Percentiles rank a stretch among this genome's conserved stretches.
phyloP scores from a whole-genome alignment of 2,888 invertebrate genomes.

The Synanthedon andrenaeformis region DNA sequence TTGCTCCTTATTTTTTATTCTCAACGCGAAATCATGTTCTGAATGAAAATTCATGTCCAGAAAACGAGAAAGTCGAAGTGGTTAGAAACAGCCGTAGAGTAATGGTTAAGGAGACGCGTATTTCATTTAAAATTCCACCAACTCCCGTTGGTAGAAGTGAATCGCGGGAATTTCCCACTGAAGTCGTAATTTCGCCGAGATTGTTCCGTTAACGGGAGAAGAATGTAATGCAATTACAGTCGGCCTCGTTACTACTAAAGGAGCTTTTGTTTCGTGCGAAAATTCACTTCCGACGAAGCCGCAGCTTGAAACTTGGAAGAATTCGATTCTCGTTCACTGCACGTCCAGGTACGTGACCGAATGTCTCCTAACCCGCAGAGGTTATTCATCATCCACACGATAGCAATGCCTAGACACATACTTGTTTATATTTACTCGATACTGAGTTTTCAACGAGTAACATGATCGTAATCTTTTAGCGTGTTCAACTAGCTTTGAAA shows the following conservation, averaged over 20 bases:
- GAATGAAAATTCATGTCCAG: too few species aligned
- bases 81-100: too few species aligned
- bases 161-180: conserved; percentile 28
- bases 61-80: too few species aligned
- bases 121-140: not conserved
- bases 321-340: not conserved
- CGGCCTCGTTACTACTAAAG: conserved; percentile 32
- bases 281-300: conserved; percentile 16
- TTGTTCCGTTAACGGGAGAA: conserved; percentile 48
- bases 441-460: too few species aligned
- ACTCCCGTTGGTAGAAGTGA: conserved; percentile 7
- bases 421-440: too few species aligned
- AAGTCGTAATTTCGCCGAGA: conserved; percentile 49
- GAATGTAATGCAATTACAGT: conserved; percentile 45
- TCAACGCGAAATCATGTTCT: too few species aligned
- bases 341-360: not conserved
- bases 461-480: too few species aligned
- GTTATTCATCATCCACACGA: too few species aligned
- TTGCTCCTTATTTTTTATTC: too few species aligned
- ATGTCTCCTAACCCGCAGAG: not conserved
- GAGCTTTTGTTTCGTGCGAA: conserved; percentile 15
- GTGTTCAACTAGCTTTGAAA: too few species aligned
- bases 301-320: not conserved
- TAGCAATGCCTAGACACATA: too few species aligned
- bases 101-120: not conserved